phyloP scores from a whole-genome alignment of 2,113 vertebrate species.

The Progne subis region DNA sequence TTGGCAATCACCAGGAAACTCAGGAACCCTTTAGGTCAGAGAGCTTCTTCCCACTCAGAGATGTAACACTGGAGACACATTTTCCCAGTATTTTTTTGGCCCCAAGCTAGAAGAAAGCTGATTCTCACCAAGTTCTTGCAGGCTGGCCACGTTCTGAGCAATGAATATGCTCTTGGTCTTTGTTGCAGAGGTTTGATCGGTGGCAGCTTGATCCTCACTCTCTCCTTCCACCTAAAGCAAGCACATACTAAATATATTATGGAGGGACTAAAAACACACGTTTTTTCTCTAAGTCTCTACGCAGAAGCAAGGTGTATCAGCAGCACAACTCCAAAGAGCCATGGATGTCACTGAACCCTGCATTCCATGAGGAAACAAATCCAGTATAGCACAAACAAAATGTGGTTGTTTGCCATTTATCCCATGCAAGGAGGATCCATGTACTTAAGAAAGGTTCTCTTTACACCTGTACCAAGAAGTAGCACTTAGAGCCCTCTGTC shows the following conservation, averaged over 20 bases:
- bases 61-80: not conserved
- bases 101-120: not conserved
- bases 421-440: not conserved
- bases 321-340: not conserved
- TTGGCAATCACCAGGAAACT: not conserved
- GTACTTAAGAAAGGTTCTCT: not conserved
- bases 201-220: slow-evolving; percentile 84
- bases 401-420: not conserved
- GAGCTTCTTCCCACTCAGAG: not conserved
- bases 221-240: slow-evolving; percentile 86
- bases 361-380: not conserved
- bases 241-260: not conserved
- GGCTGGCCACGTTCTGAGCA: slow-evolving; percentile 96
- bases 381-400: not conserved
- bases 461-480: not conserved
- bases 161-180: slow-evolving; percentile 97
- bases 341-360: not conserved
- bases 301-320: not conserved
- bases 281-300: not conserved
- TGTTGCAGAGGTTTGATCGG: slow-evolving; percentile 87
- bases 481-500: not conserved
- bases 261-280: not conserved
- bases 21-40: not conserved
- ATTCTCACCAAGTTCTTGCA: slow-evolving; percentile 94
- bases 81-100: not conserved